Evolutionary conservation across 1,140 invertebrate species (phyloP).

Genomic region (Brachionus koreanus): DNA sequence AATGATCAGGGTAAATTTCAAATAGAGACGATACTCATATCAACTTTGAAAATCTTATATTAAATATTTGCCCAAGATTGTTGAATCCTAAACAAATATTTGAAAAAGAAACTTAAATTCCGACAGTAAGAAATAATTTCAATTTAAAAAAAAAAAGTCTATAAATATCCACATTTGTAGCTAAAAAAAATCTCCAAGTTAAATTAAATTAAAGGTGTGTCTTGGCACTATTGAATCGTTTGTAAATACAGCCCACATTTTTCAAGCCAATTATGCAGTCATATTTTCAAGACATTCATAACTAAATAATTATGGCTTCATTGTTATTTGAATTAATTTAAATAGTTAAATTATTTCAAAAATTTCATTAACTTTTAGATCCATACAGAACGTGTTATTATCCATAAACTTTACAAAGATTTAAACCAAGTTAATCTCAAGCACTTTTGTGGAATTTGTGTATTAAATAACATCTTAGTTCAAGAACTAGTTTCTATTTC

Average conservation of each 20-base stretch:
- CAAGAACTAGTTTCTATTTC: neutral
- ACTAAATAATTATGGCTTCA: neutral
- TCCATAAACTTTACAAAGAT: neutral
- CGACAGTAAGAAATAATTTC: neutral
- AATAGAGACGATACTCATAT: neutral
- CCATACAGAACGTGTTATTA: neutral
- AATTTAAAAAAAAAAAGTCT: neutral
- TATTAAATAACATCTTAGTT: neutral
- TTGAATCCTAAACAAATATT: neutral
- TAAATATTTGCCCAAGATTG: neutral
- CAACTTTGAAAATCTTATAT: neutral
- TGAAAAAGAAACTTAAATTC: neutral
- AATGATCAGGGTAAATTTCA: neutral
- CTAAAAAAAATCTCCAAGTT: neutral
- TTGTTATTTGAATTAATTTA: constrained; percentile 14
- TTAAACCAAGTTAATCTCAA: neutral
- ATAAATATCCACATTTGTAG: neutral
- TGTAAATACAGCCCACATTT: neutral
- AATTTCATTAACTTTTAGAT: neutral
- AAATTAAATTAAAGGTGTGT: constrained; percentile 1
- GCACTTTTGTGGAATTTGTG: neutral
- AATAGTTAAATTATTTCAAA: neutral
- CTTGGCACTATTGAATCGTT: neutral
- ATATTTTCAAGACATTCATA: constrained; percentile 13
- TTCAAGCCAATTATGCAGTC: neutral